phyloP scores from a whole-genome alignment of 2,797 vertebrate species.

The Sebastes baramenuke region DNA sequence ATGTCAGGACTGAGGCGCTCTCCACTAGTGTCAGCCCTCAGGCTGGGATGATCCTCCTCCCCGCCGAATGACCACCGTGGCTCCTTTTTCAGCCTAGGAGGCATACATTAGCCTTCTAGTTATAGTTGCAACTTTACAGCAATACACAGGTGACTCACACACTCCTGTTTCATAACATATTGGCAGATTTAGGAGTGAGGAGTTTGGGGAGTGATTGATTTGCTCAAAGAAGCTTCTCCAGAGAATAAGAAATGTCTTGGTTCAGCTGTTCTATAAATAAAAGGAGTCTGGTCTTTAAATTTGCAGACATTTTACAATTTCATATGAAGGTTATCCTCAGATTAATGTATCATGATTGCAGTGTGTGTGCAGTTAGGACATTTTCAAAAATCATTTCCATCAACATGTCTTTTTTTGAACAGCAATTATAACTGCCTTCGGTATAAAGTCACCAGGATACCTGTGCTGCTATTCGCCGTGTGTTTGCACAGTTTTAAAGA shows the following conservation, averaged over 20 bases:
- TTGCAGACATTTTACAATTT: neutral
- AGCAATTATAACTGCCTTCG: neutral
- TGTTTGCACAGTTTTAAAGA: slow-evolving; percentile 3
- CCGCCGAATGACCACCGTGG: slow-evolving; percentile 15
- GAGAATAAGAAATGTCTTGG: neutral
- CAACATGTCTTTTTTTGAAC: neutral
- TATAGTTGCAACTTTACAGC: neutral
- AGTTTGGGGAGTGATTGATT: neutral
- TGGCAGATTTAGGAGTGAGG: neutral
- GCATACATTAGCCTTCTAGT: neutral
- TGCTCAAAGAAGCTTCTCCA: neutral
- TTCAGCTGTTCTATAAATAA: neutral
- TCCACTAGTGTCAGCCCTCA: slow-evolving; percentile 14
- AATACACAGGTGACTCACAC: neutral
- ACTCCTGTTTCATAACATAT: slow-evolving; percentile 3
- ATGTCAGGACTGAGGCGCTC: slow-evolving; percentile 37
- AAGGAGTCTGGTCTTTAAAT: neutral
- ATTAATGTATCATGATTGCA: neutral
- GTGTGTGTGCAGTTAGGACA: neutral
- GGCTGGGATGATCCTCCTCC: slow-evolving; percentile 21
- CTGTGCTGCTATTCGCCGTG: neutral
- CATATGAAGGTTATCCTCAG: neutral
- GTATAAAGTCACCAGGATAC: neutral
- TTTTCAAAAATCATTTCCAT: neutral
- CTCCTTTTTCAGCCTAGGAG: slow-evolving; percentile 5